phyloP scores from a whole-genome alignment of 2,888 invertebrate species.

The Nephrocerus scutellatus region DNA sequence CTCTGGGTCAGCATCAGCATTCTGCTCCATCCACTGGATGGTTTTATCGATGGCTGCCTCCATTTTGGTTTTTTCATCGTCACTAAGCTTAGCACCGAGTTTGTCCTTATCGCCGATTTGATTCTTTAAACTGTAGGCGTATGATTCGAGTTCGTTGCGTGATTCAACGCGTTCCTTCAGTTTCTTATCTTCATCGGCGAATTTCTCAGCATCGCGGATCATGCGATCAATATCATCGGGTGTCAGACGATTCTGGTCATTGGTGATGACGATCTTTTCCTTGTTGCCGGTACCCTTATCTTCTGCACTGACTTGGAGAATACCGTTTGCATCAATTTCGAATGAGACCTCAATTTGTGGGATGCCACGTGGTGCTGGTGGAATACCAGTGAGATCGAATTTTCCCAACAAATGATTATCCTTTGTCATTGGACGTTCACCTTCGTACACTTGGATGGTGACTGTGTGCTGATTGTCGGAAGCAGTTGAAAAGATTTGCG shows the following conservation, averaged over 20 bases:
- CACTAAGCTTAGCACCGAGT: slow-evolving; percentile 81
- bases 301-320: slow-evolving; percentile 93
- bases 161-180: slow-evolving; percentile 92
- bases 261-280: slow-evolving; percentile 98
- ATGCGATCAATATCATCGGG: slow-evolving; percentile 98
- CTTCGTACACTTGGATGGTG: slow-evolving; percentile 97
- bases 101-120: slow-evolving; percentile 96
- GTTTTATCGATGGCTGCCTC: slow-evolving; percentile 93
- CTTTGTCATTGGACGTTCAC: slow-evolving; percentile 99
- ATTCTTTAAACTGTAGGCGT: slow-evolving; percentile 96
- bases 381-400: slow-evolving; percentile 95
- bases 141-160: slow-evolving; percentile 93
- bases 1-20: slow-evolving; percentile 85
- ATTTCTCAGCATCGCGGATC: slow-evolving; percentile 99
- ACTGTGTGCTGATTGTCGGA: slow-evolving; percentile 99
- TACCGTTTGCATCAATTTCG: slow-evolving; percentile 92
- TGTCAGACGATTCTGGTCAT: slow-evolving; percentile 93
- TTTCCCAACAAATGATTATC: slow-evolving; percentile 98
- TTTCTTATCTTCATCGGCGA: slow-evolving; percentile 98
- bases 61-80: slow-evolving; percentile 89
- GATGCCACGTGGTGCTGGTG: slow-evolving; percentile 87
- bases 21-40: slow-evolving; percentile 96
- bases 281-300: slow-evolving; percentile 99
- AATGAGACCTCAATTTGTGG: slow-evolving; percentile 94
- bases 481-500: slow-evolving; percentile 98